phyloP scores from a whole-genome alignment of 1,140 invertebrate species.

The Lucilia cuprina region DNA sequence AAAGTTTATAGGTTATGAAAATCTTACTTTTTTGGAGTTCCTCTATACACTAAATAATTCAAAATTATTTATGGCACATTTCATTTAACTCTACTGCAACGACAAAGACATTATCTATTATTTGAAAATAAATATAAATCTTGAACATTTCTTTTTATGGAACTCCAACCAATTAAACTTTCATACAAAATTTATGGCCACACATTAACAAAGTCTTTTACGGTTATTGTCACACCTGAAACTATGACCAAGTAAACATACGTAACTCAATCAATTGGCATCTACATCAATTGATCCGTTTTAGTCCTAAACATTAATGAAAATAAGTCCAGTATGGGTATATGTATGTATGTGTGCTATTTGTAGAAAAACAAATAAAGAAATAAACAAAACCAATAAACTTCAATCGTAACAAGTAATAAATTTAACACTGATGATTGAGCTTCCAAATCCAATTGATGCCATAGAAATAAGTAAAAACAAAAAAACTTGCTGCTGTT shows the following conservation, averaged over 20 bases:
- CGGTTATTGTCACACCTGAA: slow-evolving; percentile 43
- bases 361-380: not conserved
- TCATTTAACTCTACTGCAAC: not conserved
- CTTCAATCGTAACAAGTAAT: slow-evolving; percentile 39
- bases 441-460: slow-evolving; percentile 37
- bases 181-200: slow-evolving; percentile 39
- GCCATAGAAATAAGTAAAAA: slow-evolving; percentile 1
- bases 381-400: slow-evolving; percentile 41
- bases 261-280: slow-evolving; percentile 38
- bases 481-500: not conserved
- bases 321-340: not conserved
- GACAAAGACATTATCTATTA: not conserved
- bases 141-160: not conserved
- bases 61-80: not conserved
- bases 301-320: not conserved
- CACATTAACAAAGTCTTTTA: slow-evolving; percentile 41
- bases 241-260: not conserved
- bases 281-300: slow-evolving; percentile 25
- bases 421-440: slow-evolving; percentile 37
- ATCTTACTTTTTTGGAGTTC: too few relatives aligned
- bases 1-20: too few relatives aligned
- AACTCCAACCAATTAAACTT: not conserved
- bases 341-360: not conserved
- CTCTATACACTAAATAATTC: too few relatives aligned
- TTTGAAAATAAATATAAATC: slow-evolving; percentile 18